Percentiles rank a stretch among this genome's conserved stretches.
These are phyloP conservation scores for Centroberyx gerrardi DNA, from an alignment of 2,797 vertebrate genomes.

Conservation along the genomic window DNA sequence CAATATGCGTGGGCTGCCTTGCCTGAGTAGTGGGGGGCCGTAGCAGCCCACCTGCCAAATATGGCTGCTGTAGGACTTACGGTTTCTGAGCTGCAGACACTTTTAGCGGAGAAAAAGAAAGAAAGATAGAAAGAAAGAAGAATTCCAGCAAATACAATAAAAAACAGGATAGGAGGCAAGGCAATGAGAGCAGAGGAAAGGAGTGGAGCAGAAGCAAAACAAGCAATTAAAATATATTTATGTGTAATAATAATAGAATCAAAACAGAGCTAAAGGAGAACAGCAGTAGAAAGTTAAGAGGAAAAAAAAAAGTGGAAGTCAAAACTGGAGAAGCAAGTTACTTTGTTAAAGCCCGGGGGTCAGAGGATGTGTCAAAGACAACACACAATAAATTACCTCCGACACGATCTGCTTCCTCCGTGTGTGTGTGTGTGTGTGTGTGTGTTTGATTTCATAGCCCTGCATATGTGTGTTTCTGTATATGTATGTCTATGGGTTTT, in stretches of 20 bases:
- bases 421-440: background rate
- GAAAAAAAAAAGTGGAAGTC: constrained; percentile 5
- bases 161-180: background rate
- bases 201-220: too few relatives aligned
- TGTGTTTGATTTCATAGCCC: background rate
- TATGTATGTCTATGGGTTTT: too few relatives aligned
- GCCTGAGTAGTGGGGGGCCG: too few relatives aligned
- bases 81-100: too few relatives aligned
- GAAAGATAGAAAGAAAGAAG: background rate
- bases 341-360: constrained; percentile 25
- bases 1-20: too few relatives aligned
- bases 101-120: too few relatives aligned
- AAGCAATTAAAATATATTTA: background rate
- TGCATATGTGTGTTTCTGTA: background rate
- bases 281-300: background rate
- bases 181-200: background rate
- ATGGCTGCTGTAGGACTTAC: too few relatives aligned
- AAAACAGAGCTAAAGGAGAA: background rate
- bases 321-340: constrained; percentile 20
- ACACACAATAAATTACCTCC: constrained; percentile 41
- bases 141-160: background rate
- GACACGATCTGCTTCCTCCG: constrained; percentile 4
- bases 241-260: background rate
- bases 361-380: constrained; percentile 28
- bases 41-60: too few relatives aligned